Conservation (phyloP, 2,113 vertebrate genomes). For the Rhadina sibilatrix region DNA sequence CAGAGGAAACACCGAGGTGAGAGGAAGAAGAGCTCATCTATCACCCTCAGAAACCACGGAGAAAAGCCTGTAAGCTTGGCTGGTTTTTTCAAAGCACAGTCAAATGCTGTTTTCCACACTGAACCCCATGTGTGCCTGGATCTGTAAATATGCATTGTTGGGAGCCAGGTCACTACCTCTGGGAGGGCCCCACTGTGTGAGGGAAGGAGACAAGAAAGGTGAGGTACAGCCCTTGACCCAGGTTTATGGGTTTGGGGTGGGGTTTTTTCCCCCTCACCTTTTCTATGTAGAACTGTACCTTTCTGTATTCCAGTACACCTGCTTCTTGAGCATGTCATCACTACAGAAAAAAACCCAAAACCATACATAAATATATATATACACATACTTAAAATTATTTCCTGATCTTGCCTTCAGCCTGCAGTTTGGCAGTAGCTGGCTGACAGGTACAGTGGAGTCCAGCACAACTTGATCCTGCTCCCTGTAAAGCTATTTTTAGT, state of each 20-base stretch:
- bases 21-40: not conserved
- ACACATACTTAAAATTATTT: not conserved
- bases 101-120: not conserved
- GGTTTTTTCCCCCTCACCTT: not conserved
- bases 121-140: not conserved
- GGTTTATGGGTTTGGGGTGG: not conserved
- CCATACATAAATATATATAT: not conserved
- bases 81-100: not conserved
- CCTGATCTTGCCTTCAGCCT: not conserved
- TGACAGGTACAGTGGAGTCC: not conserved
- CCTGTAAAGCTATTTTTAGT: not conserved
- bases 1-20: not conserved
- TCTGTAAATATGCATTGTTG: not conserved
- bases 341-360: not conserved
- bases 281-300: not conserved
- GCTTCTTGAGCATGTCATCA: not conserved
- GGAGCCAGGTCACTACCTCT: not conserved
- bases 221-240: not conserved
- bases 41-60: not conserved
- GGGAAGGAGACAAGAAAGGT: not conserved
- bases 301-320: not conserved
- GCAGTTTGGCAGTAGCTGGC: not conserved
- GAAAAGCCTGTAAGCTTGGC: not conserved
- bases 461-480: not conserved
- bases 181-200: not conserved